Evolutionary conservation across 2,113 vertebrate genomes (phyloP).

Genomic region (Gobiocypris rarus): DNA sequence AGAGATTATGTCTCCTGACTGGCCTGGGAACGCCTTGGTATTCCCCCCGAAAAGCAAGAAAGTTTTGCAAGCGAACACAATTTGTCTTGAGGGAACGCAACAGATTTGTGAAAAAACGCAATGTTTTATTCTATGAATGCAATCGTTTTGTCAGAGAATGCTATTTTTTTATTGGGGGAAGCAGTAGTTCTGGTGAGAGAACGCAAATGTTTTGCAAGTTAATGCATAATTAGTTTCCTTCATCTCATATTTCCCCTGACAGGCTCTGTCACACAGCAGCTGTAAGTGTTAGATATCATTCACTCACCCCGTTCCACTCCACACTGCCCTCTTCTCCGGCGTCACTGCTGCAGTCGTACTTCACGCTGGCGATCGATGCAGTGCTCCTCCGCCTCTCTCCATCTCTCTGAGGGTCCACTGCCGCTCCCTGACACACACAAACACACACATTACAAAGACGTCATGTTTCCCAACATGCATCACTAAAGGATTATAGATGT

Average conservation of each 20-base stretch:
- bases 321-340: slow-evolving; percentile 85
- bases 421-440: slow-evolving; percentile 74
- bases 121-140: too few species aligned
- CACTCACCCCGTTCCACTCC: slow-evolving; percentile 88
- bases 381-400: slow-evolving; percentile 71
- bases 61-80: too few species aligned
- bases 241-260: neutral
- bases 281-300: neutral
- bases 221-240: neutral
- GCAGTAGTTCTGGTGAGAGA: neutral
- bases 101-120: too few species aligned
- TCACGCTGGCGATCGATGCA: slow-evolving; percentile 75
- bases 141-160: neutral
- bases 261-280: neutral
- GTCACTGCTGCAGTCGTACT: slow-evolving; percentile 79
- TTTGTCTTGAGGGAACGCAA: too few species aligned
- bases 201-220: neutral
- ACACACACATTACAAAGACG: neutral
- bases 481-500: neutral
- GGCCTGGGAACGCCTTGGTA: too few species aligned
- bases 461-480: neutral
- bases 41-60: too few species aligned
- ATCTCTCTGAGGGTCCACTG: slow-evolving; percentile 84
- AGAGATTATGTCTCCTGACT: too few species aligned
- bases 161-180: neutral